Conservation (phyloP, 2,113 vertebrate genomes). For the Rhea pennata region DNA sequence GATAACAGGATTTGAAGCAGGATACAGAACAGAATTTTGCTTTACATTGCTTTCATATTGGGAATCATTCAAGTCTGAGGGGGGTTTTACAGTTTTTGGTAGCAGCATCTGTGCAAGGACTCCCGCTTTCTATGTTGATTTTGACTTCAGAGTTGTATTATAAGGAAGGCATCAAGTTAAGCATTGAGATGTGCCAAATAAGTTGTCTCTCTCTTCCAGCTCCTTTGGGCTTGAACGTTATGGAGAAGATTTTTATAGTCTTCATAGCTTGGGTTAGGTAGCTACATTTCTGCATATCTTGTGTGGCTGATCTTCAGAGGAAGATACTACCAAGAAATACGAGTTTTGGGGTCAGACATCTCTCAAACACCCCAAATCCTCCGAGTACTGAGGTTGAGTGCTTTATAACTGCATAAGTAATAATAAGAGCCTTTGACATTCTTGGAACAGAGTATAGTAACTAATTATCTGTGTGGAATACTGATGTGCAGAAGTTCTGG, state of each 20-base stretch:
- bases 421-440: conserved; percentile 14
- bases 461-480: not conserved
- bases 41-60: not conserved
- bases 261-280: not conserved
- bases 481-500: not conserved
- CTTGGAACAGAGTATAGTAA: not conserved
- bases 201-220: not conserved
- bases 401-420: not conserved
- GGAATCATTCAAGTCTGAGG: not conserved
- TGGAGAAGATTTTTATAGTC: not conserved
- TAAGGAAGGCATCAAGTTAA: not conserved
- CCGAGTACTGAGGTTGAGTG: not conserved
- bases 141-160: not conserved
- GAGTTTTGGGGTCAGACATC: not conserved
- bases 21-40: not conserved
- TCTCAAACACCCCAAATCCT: not conserved
- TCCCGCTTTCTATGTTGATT: not conserved
- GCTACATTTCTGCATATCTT: not conserved
- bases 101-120: not conserved
- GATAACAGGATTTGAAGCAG: not conserved
- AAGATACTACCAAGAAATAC: not conserved
- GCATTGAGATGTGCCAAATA: not conserved
- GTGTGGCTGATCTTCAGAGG: not conserved
- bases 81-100: not conserved
- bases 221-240: not conserved